phyloP scores from a whole-genome alignment of 2,888 invertebrate species.

The Pheosia tremula region DNA sequence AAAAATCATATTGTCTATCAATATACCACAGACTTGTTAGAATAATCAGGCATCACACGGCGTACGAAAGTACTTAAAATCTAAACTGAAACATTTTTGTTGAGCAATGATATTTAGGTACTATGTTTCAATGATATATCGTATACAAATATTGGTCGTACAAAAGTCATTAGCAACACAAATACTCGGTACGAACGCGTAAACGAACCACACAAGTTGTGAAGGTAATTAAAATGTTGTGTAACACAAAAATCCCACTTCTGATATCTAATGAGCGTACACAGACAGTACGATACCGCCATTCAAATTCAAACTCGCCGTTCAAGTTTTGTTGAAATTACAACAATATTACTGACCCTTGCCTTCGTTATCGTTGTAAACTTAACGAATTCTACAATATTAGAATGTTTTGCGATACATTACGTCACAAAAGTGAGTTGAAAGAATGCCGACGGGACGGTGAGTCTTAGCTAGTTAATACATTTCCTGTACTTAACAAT shows the following conservation, averaged over 20 bases:
- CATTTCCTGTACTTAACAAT: constrained; percentile 26
- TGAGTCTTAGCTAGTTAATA: constrained; percentile 1
- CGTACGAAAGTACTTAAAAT: too few species aligned
- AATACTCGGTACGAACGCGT: not conserved
- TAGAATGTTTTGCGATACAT: constrained; percentile 44
- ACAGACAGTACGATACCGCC: constrained; percentile 26
- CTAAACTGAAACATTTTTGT: too few species aligned
- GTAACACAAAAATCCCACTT: constrained; percentile 19
- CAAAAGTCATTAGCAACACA: constrained; percentile 1
- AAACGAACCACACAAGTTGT: not conserved
- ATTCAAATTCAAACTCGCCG: constrained; percentile 39
- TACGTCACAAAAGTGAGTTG: constrained; percentile 41
- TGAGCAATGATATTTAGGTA: too few species aligned
- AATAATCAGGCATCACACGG: too few species aligned
- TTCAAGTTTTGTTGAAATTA: constrained; percentile 43
- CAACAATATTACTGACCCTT: constrained; percentile 41
- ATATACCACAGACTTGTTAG: too few species aligned
- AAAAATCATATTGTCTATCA: too few species aligned
- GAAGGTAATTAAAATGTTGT: constrained; percentile 14
- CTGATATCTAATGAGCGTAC: constrained; percentile 30
- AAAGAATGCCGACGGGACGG: constrained; percentile 47
- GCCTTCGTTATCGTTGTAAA: constrained; percentile 40
- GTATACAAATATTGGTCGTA: not conserved
- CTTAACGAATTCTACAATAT: constrained; percentile 49
- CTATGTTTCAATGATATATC: too few species aligned